Percentiles rank a stretch among this genome's conserved stretches.
Conservation (phyloP, 1,140 invertebrate species). For the Muscidifurax raptorellus region DNA sequence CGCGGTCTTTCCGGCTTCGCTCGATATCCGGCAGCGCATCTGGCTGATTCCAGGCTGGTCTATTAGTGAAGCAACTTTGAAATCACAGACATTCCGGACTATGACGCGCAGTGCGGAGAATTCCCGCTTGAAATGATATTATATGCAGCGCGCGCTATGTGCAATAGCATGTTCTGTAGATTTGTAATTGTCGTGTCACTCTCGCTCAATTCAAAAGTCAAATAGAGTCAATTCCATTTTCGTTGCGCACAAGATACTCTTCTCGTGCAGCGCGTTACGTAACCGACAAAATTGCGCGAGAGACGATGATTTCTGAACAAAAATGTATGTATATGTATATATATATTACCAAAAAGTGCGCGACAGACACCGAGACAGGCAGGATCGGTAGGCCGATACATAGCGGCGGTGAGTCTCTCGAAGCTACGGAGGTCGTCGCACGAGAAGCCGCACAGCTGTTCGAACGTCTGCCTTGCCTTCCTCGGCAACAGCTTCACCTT, state of each 20-base stretch:
- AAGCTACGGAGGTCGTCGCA: conserved; percentile 61
- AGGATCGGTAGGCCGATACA: conserved; percentile 84
- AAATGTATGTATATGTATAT: too few relatives aligned
- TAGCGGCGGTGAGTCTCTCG: conserved; percentile 74
- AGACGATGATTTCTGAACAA: too few relatives aligned
- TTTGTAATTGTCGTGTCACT: not conserved
- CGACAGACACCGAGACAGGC: conserved; percentile 85
- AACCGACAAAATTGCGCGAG: too few relatives aligned
- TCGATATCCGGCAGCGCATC: not conserved
- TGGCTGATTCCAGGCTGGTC: not conserved
- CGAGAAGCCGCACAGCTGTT: conserved; percentile 58
- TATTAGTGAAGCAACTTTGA: too few relatives aligned
- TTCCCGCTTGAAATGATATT: not conserved
- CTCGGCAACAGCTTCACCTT: not conserved
- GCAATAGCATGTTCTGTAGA: not conserved
- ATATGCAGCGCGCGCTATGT: not conserved
- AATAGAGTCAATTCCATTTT: not conserved
- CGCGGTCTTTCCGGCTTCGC: conserved; percentile 34
- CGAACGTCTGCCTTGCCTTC: conserved; percentile 43
- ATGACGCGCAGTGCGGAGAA: too few relatives aligned
- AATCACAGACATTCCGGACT: too few relatives aligned
- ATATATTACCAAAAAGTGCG: conserved; percentile 83
- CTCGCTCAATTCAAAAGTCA: conserved; percentile 5
- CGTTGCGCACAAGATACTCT: too few relatives aligned
- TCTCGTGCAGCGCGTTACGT: too few relatives aligned